Base-by-base conservation (phyloP, 2,113 vertebrate species). In the Mus pahari region DNA sequence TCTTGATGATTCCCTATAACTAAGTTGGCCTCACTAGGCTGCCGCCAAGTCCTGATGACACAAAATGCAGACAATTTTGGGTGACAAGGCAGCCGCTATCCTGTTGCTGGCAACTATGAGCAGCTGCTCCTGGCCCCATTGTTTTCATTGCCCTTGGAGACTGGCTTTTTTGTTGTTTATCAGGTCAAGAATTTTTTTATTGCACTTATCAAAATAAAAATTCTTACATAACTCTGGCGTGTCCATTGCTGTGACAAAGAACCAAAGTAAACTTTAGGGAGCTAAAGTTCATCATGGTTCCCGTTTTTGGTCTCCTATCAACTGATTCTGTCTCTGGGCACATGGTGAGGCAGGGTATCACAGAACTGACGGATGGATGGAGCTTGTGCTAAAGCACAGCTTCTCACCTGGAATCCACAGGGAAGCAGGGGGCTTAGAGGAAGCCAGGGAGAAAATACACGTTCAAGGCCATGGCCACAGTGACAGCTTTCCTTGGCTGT, bases 181-280 rank as follows among this genome's bases (percentile, higher is more conserved):
- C 97, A 98, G 97, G 94, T 94, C 84, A 89, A 91, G 82, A 94
- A 53, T 95, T 98, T 98, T 98, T 98, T 98, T 98, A 98, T 84
- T 95, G 84, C 66, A 97, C 2, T 98, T 98, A 97, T 96, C 93
- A 95, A 98, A 98, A 98, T 98, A 98, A 99, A 98, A 97, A 93
- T 92, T 98, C 97, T 94, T 95, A 97, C 92, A 60, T 17, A 97
- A 86, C 50, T 58, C 39, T 95, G 86, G 33, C 90, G 92, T 90
- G 71, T 90, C 93, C 62, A 66, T 70, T 48, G 48, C 58, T 86
- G 11, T 91, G 81, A 58, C 48, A 55, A 94, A 84, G 75, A 31
- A 55, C 26, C 26, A 53, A 55, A 48, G 68, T 62, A 31, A 73
- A 20, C 24, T 74, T 89, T 39, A 68, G 26, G 36, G 42, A 89